Percentiles rank a stretch among this genome's conserved stretches.
phyloP scores from a whole-genome alignment of 2,888 invertebrate species.

The Aradus depressus region DNA sequence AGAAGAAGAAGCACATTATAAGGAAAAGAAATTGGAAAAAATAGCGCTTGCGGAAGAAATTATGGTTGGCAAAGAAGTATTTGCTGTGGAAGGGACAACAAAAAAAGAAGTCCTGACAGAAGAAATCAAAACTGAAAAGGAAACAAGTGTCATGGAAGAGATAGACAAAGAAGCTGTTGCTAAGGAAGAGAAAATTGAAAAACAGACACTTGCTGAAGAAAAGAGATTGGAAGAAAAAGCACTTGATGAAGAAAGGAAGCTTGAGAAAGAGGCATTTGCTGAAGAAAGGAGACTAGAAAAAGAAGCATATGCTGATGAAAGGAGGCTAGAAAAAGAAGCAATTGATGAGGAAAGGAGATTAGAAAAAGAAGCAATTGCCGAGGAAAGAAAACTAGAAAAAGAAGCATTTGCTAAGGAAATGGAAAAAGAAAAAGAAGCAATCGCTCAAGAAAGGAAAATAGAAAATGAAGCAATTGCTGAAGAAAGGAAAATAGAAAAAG shows the following conservation, averaged over 20 bases:
- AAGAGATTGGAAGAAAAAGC: background rate
- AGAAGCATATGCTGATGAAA: slow-evolving; percentile 1
- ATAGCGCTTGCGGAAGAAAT: background rate
- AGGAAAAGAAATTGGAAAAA: background rate
- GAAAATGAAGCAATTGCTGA: background rate
- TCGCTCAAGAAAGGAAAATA: background rate
- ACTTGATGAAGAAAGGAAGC: background rate
- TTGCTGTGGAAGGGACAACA: background rate
- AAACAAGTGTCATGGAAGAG: background rate
- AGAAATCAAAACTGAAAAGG: slow-evolving; percentile 6
- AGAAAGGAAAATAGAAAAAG: background rate
- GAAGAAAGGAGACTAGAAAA: slow-evolving; percentile 7
- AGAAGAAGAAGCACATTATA: background rate
- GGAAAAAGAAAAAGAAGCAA: background rate
- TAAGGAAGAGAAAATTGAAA: background rate
- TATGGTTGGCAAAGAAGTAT: background rate
- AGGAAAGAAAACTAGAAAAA: too few species aligned
- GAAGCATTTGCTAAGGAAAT: background rate
- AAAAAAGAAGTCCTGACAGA: background rate
- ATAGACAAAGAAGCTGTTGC: background rate
- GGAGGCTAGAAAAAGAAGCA: background rate
- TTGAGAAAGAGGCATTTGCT: background rate
- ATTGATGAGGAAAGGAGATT: too few species aligned
- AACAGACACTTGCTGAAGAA: background rate
- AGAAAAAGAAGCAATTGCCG: too few species aligned